Evolutionary conservation across 2,888 invertebrate species (phyloP).

Genomic region (Torymus tubicola): DNA sequence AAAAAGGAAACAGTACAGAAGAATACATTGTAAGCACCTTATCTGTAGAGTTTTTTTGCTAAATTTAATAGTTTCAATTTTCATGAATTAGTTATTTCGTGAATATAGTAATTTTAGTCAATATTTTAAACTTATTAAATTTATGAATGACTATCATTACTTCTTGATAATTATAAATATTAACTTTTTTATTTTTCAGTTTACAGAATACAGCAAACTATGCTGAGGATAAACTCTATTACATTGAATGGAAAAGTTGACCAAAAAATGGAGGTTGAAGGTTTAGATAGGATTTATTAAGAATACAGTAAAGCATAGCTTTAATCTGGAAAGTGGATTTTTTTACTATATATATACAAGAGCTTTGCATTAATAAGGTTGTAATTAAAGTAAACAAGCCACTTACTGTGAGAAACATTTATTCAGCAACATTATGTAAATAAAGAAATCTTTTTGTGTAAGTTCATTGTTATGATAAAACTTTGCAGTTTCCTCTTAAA

Average conservation of each 20-base stretch:
- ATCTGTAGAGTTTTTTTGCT: not conserved
- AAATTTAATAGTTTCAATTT: no score
- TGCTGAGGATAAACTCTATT: conserved; percentile 87
- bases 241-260: conserved; percentile 80
- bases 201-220: conserved; percentile 83
- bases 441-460: conserved; percentile 55
- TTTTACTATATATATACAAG: conserved; percentile 28
- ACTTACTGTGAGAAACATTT: conserved; percentile 52
- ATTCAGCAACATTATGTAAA: conserved; percentile 57
- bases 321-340: conserved; percentile 36
- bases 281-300: conserved; percentile 72
- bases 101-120: no score
- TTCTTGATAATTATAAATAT: conserved; percentile 1
- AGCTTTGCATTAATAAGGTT: conserved; percentile 6
- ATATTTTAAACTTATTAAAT: not conserved
- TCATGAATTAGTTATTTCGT: no score
- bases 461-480: conserved; percentile 37
- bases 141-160: not conserved
- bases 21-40: conserved; percentile 82
- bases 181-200: conserved; percentile 73
- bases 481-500: conserved; percentile 22
- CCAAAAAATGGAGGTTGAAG: conserved; percentile 76
- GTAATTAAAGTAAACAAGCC: conserved; percentile 24
- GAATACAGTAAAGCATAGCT: conserved; percentile 31
- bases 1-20: conserved; percentile 86